Base-by-base conservation (phyloP, 2,888 invertebrate genomes). In the Eupsilia transversa region DNA sequence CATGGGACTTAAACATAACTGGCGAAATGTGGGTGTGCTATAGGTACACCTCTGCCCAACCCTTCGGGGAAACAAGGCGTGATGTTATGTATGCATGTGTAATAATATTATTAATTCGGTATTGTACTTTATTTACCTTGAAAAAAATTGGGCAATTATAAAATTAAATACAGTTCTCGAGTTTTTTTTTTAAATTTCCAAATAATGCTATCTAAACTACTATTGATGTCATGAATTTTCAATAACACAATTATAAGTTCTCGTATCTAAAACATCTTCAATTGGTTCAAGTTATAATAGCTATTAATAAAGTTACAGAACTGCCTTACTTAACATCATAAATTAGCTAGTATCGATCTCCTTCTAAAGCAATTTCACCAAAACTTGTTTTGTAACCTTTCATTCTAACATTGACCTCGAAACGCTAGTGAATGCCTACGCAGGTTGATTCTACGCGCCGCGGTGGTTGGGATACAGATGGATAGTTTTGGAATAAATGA, bases 381-480 rank as follows among this genome's bases (percentile, higher is more conserved):
- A 67, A 76, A 80, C 75, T 84, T 80, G 79, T 83, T 87, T 81
- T 76, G 74, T 78, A 79, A 85, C 77, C 80, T 80, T 86, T 81
- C 74, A 79, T 78, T 88, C 85, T 86, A 86, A 83, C 86, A 86
- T 83, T 86, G 86, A 86, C 87, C 88, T 83, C 65, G 72, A 72
- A 68, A 67, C 56, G 27, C 33, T 68, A 69, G 74, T 77, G 54
- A 73, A 75, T 75, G 69, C 68, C 68, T 73, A 61, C 63, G 63
- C 54, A 70, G 78, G 63, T 67, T 61, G 43, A 69, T 69, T 66
- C 38, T 38, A 9, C 30, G 64, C 35, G 27, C 33, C 46, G 61
- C 41, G 30, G 30, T 20, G 3, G 56, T 12, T 35, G 33, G 33
- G 33, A 10, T 20, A 52, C 17, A 35, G 27, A 69, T 27, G 27